Conservation (phyloP, 2,888 invertebrate genomes). For the Ophonus ardosiacus region DNA sequence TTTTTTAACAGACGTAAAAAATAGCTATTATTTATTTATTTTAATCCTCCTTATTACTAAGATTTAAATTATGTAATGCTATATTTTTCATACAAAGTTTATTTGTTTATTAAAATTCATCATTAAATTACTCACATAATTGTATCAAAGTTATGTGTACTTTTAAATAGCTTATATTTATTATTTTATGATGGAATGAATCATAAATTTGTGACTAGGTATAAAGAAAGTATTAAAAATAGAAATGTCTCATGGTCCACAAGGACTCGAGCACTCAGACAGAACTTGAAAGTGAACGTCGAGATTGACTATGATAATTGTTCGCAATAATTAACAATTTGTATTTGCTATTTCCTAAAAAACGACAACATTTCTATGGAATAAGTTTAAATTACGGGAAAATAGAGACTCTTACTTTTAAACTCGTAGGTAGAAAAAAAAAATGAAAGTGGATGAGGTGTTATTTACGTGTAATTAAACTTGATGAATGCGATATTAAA, state of each 20-base stretch:
- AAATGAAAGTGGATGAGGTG: not conserved
- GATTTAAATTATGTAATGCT: not conserved
- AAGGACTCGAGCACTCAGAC: not conserved
- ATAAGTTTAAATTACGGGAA: not conserved
- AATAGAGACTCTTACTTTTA: not conserved
- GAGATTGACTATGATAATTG: not conserved
- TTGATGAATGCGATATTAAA: not conserved
- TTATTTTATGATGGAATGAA: not conserved
- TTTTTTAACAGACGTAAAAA: too few relatives aligned
- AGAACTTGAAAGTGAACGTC: not conserved
- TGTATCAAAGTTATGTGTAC: not conserved
- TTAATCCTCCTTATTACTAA: too few relatives aligned
- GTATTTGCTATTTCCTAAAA: too few relatives aligned
- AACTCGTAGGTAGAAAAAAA: not conserved
- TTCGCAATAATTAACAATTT: too few relatives aligned
- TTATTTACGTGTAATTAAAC: conserved; percentile 5
- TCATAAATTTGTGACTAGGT: not conserved
- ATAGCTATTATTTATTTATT: too few relatives aligned
- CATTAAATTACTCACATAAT: not conserved
- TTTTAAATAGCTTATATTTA: not conserved
- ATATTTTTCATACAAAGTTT: not conserved
- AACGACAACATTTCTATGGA: too few relatives aligned
- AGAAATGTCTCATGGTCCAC: not conserved
- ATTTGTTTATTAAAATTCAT: not conserved
- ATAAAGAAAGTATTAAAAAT: not conserved